A percentile compares a stretch with the other conserved stretches of the same genome.
phyloP scores from a whole-genome alignment of 2,888 invertebrate genomes.

The Clitarchus hookeri region DNA sequence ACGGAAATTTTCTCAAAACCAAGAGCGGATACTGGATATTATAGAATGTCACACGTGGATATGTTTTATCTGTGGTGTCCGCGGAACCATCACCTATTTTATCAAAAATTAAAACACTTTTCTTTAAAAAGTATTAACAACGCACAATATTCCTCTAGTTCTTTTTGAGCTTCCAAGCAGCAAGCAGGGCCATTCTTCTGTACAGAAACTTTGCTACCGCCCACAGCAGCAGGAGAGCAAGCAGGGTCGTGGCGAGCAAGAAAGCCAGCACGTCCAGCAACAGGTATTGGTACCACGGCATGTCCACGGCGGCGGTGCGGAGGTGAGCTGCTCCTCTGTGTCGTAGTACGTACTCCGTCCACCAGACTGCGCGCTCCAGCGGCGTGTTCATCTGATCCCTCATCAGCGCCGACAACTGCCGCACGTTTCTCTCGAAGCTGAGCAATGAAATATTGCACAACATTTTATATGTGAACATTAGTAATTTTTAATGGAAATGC shows the following conservation, averaged over 20 bases:
- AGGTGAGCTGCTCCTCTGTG: neutral
- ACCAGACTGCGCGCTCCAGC: neutral
- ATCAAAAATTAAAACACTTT: too few species aligned
- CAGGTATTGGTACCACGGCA: neutral
- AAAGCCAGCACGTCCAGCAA: neutral
- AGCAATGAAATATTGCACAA: neutral
- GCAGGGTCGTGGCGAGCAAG: neutral
- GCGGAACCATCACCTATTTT: too few species aligned
- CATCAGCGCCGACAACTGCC: constrained; percentile 39
- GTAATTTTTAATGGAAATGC: too few species aligned
- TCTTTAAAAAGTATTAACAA: too few species aligned
- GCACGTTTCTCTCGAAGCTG: constrained; percentile 43
- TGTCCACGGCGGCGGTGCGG: neutral
- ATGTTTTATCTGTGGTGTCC: too few species aligned
- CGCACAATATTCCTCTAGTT: neutral
- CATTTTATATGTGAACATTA: too few species aligned
- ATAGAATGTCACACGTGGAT: too few species aligned
- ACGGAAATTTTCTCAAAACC: too few species aligned
- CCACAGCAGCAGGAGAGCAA: neutral
- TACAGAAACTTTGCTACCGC: neutral
- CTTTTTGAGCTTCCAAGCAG: neutral
- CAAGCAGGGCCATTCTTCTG: neutral
- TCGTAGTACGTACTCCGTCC: constrained; percentile 9
- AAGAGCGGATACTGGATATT: too few species aligned
- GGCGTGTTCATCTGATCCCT: neutral